These are phyloP conservation scores for Tetraneura akinire DNA, from an alignment of 1,140 invertebrate species.

Conservation along the genomic window DNA sequence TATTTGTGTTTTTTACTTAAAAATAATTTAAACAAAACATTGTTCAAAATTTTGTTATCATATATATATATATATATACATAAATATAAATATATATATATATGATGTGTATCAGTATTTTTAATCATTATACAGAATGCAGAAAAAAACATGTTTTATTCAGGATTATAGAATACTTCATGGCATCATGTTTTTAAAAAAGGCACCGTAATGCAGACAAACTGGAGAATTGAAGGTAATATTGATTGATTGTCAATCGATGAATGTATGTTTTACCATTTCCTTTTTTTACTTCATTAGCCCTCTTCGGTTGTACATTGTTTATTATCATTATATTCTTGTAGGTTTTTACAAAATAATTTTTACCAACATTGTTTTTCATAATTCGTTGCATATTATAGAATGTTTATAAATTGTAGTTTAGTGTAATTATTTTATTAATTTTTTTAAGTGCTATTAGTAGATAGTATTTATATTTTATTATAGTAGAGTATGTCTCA, in stretches of 20 bases:
- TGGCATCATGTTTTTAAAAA: constrained; percentile 35
- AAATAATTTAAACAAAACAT: background rate
- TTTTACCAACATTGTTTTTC: background rate
- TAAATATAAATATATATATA: too few species aligned
- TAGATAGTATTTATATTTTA: constrained; percentile 17
- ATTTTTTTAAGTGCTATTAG: background rate
- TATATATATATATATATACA: background rate
- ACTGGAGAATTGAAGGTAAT: constrained; percentile 46
- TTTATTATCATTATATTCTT: constrained; percentile 34
- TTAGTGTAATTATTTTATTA: background rate
- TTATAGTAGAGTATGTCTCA: background rate
- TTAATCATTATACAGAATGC: background rate
- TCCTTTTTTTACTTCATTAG: constrained; percentile 31
- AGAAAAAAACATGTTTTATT: constrained; percentile 45
- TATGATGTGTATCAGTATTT: background rate
- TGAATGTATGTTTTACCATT: constrained; percentile 33
- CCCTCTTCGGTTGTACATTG: constrained; percentile 41
- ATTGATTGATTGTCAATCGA: constrained; percentile 22
- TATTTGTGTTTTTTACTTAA: background rate
- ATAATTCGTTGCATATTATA: background rate
- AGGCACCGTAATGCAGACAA: constrained; percentile 33
- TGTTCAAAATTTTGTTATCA: constrained; percentile 26
- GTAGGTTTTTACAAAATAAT: constrained; percentile 36
- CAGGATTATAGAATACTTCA: constrained; percentile 40
- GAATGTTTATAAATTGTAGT: constrained; percentile 14